Base-by-base conservation (phyloP, 2,888 invertebrate species). In the Ctena decussata region DNA sequence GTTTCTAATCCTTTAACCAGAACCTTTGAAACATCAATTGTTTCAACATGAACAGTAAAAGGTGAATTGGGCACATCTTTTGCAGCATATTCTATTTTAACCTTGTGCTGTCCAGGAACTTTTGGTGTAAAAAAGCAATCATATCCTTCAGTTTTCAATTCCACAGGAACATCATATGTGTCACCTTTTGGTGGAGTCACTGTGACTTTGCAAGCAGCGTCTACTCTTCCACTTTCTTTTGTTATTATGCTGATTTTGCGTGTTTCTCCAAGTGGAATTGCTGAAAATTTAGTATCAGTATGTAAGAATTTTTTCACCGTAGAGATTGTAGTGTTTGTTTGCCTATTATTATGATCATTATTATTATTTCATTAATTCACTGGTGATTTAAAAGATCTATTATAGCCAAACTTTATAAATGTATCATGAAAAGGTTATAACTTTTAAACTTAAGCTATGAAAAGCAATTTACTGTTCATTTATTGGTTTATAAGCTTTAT, bases 1-100 rank as follows among this genome's bases (percentile, higher is more conserved):
- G 98, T 97, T 95, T 98, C 98, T 71, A 98, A 96, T 91, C 98
- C 98, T 92, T 98, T 98, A 60, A 98, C 98, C 96, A 97, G 97
- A 91, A 98, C 97, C 95, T 98, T 98, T 65, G 98, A 97, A 12
- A 98, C 97, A 95, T 98, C 98, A 80, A 98, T 91, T 80, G 93
- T 94, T 81, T 95, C 94, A 11, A 96, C 95, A 24, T 92, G 91
- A 80, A 96, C 95, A 90, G 94, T 95, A 91, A 95, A 95, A 5
- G 96, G 96, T 87, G 95, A 95, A 80, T 92, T 92, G 5, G 96
- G 96, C n/a, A 96, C 94, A 86, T 96, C 95, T 77, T 94, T 93
- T 39, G 94, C 95, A 71, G 95, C 96, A 85, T 95, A 96, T 92
- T 93, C 94, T 37, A 96, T 95, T 74, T 92, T 94, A 44, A 95